Percentiles rank a stretch among this genome's conserved stretches.
These are phyloP conservation scores for Archaeoteleia sp. DNA, from an alignment of 2,888 invertebrate species.

Conservation along the genomic window DNA sequence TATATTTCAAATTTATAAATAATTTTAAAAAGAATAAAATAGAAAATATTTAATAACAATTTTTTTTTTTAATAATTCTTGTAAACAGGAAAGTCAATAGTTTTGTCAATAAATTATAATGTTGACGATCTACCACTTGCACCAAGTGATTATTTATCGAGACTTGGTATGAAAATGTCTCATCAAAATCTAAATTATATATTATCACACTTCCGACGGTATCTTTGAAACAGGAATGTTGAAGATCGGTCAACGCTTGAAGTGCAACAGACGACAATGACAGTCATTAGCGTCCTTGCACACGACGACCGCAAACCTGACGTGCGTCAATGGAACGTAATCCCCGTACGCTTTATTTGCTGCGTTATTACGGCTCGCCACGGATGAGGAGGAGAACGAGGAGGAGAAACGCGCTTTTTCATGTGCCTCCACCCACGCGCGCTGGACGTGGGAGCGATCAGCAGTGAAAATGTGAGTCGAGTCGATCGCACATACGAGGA, in stretches of 20 bases:
- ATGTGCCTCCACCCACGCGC: constrained; percentile 42
- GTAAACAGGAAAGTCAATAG: too few relatives aligned
- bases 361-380: constrained; percentile 25
- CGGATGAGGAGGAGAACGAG: constrained; percentile 7
- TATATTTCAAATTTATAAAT: too few relatives aligned
- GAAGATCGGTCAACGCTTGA: constrained; percentile 3
- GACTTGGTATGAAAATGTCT: too few relatives aligned
- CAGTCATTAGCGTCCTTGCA: constrained; percentile 41
- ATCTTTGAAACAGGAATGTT: neutral
- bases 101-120: too few relatives aligned
- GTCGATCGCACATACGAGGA: constrained; percentile 9
- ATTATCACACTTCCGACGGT: neutral
- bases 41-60: too few relatives aligned
- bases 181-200: too few relatives aligned
- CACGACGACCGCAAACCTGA: constrained; percentile 10
- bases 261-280: constrained; percentile 33
- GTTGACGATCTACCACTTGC: too few relatives aligned
- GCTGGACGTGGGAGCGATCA: constrained; percentile 28
- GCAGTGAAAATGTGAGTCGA: constrained; percentile 29
- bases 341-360: constrained; percentile 18
- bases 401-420: constrained; percentile 6
- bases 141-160: too few relatives aligned
- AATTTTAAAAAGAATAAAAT: too few relatives aligned
- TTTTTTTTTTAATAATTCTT: too few relatives aligned
- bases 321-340: constrained; percentile 9